Base-by-base conservation (phyloP, 2,113 vertebrate genomes). In the Silurus asotus region DNA sequence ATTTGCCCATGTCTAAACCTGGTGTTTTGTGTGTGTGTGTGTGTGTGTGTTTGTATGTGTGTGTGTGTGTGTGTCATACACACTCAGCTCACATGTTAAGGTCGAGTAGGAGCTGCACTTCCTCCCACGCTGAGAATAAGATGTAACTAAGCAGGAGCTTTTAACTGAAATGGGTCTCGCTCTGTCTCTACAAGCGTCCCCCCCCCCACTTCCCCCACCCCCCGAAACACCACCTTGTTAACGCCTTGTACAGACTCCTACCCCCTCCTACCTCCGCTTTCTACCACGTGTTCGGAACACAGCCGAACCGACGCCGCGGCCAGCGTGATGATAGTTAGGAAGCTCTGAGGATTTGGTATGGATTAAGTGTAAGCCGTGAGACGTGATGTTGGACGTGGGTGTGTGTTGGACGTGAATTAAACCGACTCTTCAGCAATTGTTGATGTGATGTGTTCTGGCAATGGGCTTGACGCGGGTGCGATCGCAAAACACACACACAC, bases 371-470 rank as follows among this genome's bases (percentile, higher is more conserved):
- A 67, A 82, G 11, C 62, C 8, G 20, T 37, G 79, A 81, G 59
- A 62, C 17, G 37, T 62, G 58, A n/a, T 28, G 64, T 11, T 72
- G 65, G 61, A 64, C 48, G 45, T 65, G 59, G 45, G 79, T 61
- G 45, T 65, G 61, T 81, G 74, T 55, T 76, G 74, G 77, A 78
- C 28, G 2, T 25, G 25, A 84, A 51, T 53, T 65, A n/a, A 61
- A 74, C 69, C 14, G 74, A 84, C 37, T 75, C 37, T 64, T 48
- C 58, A 6, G 58, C 48, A 65, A 13, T n/a, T 20, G 17, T 13
- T 78, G 74, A 85, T 67, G 61, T 78, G 75, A 78, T 78, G 61
- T 78, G 61, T 79, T 85, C 84, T 85, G 84, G 79, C 72, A 75
- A n/a, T 20, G 58, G 45, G 72, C n/a, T 77, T 77, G 45, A 62